Percentiles rank a stretch among this genome's conserved stretches.
Conservation (phyloP, 2,113 vertebrate genomes). For the Spilogale gracilis region DNA sequence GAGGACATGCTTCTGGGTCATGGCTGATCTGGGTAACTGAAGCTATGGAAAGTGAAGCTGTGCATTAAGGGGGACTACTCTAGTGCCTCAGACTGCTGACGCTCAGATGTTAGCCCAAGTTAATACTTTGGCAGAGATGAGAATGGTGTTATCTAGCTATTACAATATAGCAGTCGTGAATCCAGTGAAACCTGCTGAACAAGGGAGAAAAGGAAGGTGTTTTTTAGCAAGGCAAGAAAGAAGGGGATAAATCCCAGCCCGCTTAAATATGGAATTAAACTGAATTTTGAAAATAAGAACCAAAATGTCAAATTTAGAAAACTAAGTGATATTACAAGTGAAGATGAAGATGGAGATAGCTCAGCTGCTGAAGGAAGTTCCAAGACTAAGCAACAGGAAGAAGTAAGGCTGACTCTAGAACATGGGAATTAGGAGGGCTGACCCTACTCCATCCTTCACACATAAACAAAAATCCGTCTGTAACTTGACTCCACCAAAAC, state of each 20-base stretch:
- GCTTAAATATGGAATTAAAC: constrained; percentile 97
- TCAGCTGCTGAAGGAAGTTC: constrained; percentile 94
- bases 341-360: constrained; percentile 93
- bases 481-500: neutral
- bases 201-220: constrained; percentile 97
- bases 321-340: constrained; percentile 91
- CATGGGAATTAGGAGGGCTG: neutral
- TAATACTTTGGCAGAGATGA: constrained; percentile 96
- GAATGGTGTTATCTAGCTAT: constrained; percentile 97
- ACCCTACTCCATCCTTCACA: neutral
- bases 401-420: constrained; percentile 85
- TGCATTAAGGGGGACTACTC: neutral
- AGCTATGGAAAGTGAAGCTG: neutral
- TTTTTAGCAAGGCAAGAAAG: constrained; percentile 98
- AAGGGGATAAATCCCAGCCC: constrained; percentile 98
- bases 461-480: neutral
- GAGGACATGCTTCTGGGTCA: neutral
- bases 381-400: constrained; percentile 99
- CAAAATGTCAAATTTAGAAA: constrained; percentile 99
- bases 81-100: constrained; percentile 98
- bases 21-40: neutral
- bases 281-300: constrained; percentile 99
- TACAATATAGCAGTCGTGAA: constrained; percentile 98
- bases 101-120: constrained; percentile 98
- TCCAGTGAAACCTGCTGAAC: constrained; percentile 97